phyloP scores from a whole-genome alignment of 2,888 invertebrate genomes.

The Piscicola geometra region DNA sequence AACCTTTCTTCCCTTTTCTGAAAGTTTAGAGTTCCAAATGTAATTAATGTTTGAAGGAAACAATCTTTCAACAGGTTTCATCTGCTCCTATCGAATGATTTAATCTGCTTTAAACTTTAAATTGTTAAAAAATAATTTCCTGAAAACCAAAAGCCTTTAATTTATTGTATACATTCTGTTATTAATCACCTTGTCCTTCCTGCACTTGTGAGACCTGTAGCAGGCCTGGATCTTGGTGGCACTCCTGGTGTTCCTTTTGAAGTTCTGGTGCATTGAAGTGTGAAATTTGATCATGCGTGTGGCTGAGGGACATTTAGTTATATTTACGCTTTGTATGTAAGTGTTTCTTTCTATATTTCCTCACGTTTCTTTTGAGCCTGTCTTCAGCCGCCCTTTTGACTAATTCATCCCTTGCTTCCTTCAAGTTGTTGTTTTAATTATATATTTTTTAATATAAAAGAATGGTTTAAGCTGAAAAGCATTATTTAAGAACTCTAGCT shows the following conservation, averaged over 20 bases:
- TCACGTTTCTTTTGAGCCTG: slow-evolving; percentile 75
- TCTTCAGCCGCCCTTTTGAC: slow-evolving; percentile 78
- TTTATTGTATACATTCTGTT: no score
- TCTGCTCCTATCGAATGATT: no score
- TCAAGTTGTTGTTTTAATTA: neutral
- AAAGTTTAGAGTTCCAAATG: slow-evolving; percentile 59
- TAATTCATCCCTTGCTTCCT: slow-evolving; percentile 61
- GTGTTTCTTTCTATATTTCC: neutral
- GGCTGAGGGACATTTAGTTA: neutral
- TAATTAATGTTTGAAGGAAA: no score
- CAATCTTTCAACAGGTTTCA: no score
- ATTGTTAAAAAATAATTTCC: no score
- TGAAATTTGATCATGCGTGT: no score
- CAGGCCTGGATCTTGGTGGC: slow-evolving; percentile 70
- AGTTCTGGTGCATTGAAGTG: slow-evolving; percentile 64
- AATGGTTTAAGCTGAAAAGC: no score
- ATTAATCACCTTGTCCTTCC: slow-evolving; percentile 50
- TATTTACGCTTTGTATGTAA: neutral
- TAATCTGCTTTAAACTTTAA: no score
- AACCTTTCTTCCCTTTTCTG: slow-evolving; percentile 66
- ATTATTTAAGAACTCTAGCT: no score
- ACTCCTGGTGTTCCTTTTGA: slow-evolving; percentile 69
- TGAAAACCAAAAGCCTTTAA: no score
- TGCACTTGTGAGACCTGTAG: slow-evolving; percentile 48
- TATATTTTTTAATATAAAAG: slow-evolving; percentile 3